Conservation (phyloP, 2,113 vertebrate species). For the Dendrocopos noguchii region DNA sequence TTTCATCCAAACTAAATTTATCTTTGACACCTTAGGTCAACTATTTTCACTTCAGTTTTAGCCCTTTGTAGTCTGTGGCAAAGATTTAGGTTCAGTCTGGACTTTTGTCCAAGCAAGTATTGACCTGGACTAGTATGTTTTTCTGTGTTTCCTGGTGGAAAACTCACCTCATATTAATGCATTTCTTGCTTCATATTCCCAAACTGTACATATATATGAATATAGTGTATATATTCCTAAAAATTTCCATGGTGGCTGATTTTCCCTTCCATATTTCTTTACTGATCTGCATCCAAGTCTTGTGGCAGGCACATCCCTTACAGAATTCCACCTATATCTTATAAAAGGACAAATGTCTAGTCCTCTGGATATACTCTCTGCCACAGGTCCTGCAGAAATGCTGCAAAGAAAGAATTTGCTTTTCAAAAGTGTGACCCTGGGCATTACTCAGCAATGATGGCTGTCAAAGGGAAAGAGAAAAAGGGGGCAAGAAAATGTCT, state of each 20-base stretch:
- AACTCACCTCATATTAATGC: neutral
- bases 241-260: neutral
- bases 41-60: slow-evolving; percentile 1
- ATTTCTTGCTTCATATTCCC: neutral
- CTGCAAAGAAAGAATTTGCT: slow-evolving; percentile 11
- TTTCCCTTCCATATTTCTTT: neutral
- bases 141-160: neutral
- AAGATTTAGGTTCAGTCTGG: neutral
- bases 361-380: neutral
- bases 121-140: neutral
- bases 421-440: slow-evolving; percentile 32
- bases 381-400: neutral
- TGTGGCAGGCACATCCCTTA: neutral
- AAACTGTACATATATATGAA: neutral
- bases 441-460: slow-evolving; percentile 59
- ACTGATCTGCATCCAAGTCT: neutral
- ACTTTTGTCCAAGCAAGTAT: neutral
- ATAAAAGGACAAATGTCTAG: neutral
- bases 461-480: slow-evolving; percentile 16
- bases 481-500: neutral
- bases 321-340: neutral
- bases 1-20: neutral
- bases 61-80: neutral
- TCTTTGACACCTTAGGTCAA: neutral
- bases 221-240: neutral